Evolutionary conservation across 2,113 vertebrate genomes (phyloP).

Genomic region (Cryptomyrus ogoouensis): DNA sequence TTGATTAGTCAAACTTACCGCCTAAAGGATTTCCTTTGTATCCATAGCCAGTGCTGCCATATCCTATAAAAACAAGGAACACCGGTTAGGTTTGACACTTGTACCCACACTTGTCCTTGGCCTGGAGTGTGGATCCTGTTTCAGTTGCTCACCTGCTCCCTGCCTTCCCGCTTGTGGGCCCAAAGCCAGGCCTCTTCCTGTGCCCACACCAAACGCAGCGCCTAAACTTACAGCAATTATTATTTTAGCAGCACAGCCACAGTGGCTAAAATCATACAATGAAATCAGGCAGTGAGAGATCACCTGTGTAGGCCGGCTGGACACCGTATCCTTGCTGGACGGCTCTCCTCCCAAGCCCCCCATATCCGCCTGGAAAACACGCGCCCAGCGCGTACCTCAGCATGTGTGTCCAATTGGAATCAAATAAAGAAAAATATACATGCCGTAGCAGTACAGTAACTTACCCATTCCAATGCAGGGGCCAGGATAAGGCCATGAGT

Average conservation of each 20-base stretch:
- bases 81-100: not conserved
- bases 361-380: constrained; percentile 2
- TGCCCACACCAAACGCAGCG: not conserved
- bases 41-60: constrained; percentile 9
- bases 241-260: not conserved
- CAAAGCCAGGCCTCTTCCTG: constrained; percentile 1
- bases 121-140: not conserved
- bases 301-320: constrained; percentile 9
- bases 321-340: not conserved
- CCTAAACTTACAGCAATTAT: not conserved
- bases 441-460: not conserved
- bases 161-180: not conserved
- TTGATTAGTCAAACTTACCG: constrained; percentile 11
- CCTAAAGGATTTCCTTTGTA: constrained; percentile 18
- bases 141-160: constrained; percentile 4
- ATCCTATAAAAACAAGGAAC: not conserved
- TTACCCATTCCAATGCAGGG: not conserved
- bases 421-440: not conserved
- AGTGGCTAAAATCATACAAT: not conserved
- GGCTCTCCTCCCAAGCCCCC: not conserved
- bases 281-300: not conserved
- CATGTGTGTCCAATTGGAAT: not conserved
- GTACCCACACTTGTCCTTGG: not conserved
- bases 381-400: not conserved
- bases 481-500: not conserved